Conservation (phyloP, 2,113 vertebrate species). For the Onychostoma macrolepis region DNA sequence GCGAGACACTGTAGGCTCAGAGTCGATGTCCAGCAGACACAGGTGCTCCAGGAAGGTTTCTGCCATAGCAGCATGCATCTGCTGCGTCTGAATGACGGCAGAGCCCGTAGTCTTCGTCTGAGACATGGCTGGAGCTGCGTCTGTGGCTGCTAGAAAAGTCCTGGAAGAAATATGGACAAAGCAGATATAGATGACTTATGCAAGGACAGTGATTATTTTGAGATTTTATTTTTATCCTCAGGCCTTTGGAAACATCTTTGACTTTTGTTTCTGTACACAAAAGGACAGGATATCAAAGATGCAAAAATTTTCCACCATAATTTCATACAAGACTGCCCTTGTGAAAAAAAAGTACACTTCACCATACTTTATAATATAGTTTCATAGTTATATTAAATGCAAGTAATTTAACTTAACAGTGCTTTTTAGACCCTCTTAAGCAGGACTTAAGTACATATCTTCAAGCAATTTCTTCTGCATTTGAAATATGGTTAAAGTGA, state of each 20-base stretch:
- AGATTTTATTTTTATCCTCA: neutral
- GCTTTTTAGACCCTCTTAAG: neutral
- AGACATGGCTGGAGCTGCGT: slow-evolving; percentile 73
- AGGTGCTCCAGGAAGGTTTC: slow-evolving; percentile 94
- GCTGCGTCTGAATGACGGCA: slow-evolving; percentile 89
- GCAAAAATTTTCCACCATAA: neutral
- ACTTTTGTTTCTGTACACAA: neutral
- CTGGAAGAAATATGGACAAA: slow-evolving; percentile 45
- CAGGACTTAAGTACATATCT: neutral
- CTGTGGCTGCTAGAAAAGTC: slow-evolving; percentile 63
- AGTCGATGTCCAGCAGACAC: slow-evolving; percentile 97
- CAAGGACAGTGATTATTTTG: neutral
- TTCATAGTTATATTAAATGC: neutral
- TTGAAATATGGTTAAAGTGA: too few species aligned
- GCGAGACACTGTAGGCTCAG: slow-evolving; percentile 85
- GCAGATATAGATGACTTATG: neutral
- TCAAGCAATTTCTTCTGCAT: too few species aligned
- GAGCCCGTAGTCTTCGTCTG: slow-evolving; percentile 75
- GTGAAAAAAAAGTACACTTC: neutral
- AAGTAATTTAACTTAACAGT: neutral
- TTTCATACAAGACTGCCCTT: neutral
- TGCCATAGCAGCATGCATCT: slow-evolving; percentile 92
- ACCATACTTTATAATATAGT: neutral
- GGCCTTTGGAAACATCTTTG: neutral
- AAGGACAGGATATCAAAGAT: neutral